Evolutionary conservation across 2,797 vertebrate species (phyloP).

Genomic region (Peromyscus melanophrys): DNA sequence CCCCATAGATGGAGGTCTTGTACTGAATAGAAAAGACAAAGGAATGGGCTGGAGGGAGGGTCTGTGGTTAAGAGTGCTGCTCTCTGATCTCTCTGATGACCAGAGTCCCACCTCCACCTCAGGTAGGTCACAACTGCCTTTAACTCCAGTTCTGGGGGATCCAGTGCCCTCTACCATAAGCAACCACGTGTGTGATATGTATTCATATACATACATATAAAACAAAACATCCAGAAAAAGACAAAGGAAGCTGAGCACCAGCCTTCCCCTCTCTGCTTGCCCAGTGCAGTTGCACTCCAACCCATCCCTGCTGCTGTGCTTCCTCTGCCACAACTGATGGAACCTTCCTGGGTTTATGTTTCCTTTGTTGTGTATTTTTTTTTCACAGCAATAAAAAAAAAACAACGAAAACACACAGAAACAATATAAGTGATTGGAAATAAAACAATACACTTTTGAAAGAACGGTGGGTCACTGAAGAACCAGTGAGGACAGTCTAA

Average conservation of each 20-base stretch:
- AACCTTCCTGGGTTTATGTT: not conserved
- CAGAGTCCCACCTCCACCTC: not conserved
- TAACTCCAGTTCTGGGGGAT: not conserved
- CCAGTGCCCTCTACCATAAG: not conserved
- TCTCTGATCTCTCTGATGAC: not conserved
- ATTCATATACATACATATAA: not conserved
- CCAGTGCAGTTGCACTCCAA: too few relatives aligned
- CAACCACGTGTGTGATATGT: too few relatives aligned
- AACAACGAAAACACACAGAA: not conserved
- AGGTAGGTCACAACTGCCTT: not conserved
- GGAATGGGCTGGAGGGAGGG: not conserved
- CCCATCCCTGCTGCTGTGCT: not conserved
- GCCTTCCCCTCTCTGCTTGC: not conserved
- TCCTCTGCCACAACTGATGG: too few relatives aligned
- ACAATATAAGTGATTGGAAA: not conserved
- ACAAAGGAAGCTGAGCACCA: not conserved
- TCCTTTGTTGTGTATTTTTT: not conserved
- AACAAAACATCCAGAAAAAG: not conserved
- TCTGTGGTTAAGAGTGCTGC: too few relatives aligned
- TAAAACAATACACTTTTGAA: not conserved
- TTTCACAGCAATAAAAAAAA: not conserved
- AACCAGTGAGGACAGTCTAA: not conserved
- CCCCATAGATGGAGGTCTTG: not conserved
- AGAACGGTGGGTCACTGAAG: not conserved
- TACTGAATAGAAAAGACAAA: not conserved